Evolutionary conservation across 2,113 vertebrate genomes (phyloP).

Genomic region (Hippotragus niger): DNA sequence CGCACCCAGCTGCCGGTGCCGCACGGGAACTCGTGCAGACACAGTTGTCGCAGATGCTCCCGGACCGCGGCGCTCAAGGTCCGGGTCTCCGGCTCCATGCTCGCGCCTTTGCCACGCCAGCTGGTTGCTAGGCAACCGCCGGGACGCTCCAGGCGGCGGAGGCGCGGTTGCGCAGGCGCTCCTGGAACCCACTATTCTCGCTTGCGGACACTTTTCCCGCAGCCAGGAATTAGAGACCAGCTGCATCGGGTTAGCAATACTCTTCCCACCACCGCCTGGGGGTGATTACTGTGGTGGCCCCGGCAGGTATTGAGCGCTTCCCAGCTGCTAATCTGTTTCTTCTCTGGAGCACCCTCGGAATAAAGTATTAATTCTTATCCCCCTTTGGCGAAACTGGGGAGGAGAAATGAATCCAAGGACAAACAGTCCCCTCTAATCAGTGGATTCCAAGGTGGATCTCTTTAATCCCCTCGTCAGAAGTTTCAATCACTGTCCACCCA

Average conservation of each 20-base stretch:
- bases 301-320: neutral
- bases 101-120: fast-evolving
- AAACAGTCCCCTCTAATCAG: neutral
- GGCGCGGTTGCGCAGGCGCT: neutral
- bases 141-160: neutral
- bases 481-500: neutral
- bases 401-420: neutral
- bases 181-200: fast-evolving
- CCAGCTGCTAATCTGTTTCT: fast-evolving
- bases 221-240: neutral
- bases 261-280: fast-evolving
- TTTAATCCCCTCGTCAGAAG: neutral
- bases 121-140: slow-evolving; percentile 36
- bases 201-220: neutral
- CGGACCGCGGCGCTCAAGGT: slow-evolving; percentile 70
- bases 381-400: neutral
- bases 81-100: neutral
- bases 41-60: slow-evolving; percentile 78
- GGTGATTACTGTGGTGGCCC: too few relatives aligned
- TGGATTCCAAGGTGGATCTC: neutral
- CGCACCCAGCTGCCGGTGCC: slow-evolving; percentile 87
- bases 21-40: slow-evolving; percentile 87
- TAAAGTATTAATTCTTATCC: neutral
- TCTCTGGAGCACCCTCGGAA: neutral
- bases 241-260: neutral